Percentiles rank a stretch among this genome's conserved stretches.
Conservation (phyloP, 2,888 invertebrate species). For the Drosophila austrosaltans region DNA sequence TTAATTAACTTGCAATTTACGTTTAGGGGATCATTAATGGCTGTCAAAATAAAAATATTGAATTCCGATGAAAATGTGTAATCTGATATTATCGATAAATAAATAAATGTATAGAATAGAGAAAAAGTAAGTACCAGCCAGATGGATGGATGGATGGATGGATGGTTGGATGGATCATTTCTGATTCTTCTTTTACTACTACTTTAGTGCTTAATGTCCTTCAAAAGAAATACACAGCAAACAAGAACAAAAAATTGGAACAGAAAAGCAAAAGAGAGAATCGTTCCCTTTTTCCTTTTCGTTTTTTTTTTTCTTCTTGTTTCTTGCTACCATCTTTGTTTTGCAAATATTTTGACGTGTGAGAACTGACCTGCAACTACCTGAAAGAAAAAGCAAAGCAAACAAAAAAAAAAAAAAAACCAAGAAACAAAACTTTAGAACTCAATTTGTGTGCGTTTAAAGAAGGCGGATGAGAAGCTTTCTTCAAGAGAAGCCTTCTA, state of each 20-base stretch:
- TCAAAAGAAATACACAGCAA: background rate
- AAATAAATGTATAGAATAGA: background rate
- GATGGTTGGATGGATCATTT: background rate
- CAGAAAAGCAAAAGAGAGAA: conserved; percentile 2
- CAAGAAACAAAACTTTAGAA: background rate
- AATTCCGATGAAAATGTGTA: conserved; percentile 54
- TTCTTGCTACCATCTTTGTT: conserved; percentile 67
- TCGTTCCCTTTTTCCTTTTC: background rate
- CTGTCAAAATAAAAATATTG: conserved; percentile 80
- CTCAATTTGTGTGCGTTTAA: conserved; percentile 27
- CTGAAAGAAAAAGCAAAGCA: background rate
- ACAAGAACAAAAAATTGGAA: background rate
- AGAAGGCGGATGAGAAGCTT: background rate
- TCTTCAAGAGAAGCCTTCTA: background rate
- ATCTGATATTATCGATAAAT: conserved; percentile 24
- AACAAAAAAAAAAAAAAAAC: background rate
- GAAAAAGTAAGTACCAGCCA: background rate
- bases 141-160: conserved; percentile 1
- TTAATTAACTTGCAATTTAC: conserved; percentile 75
- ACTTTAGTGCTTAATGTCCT: background rate
- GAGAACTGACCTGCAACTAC: conserved; percentile 15
- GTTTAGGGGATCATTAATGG: conserved; percentile 8
- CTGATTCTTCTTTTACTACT: background rate
- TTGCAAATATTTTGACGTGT: conserved; percentile 78
- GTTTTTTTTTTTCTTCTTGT: background rate